These are phyloP conservation scores for Agrypnus murinus DNA, from an alignment of 2,888 invertebrate species.

Conservation along the genomic window DNA sequence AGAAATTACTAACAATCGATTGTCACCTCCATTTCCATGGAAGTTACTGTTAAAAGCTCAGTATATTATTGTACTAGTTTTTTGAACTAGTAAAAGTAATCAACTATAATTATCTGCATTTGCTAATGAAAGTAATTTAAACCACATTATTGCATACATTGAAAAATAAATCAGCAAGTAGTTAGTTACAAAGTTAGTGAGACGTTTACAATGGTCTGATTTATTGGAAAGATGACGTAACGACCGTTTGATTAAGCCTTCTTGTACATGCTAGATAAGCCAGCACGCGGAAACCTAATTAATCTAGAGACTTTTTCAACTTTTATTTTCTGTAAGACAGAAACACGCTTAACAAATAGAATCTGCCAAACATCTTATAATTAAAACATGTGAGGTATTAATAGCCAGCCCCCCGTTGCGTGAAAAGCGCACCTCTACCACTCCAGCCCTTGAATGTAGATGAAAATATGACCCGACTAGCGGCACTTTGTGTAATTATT, in stretches of 20 bases:
- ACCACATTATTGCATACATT: neutral
- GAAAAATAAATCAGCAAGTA: conserved; percentile 17
- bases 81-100: too few relatives aligned
- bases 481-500: conserved; percentile 53
- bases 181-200: neutral
- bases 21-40: too few relatives aligned
- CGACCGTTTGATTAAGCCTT: conserved; percentile 28
- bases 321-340: conserved; percentile 11
- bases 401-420: conserved; percentile 42
- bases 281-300: conserved; percentile 35
- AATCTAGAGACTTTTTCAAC: conserved; percentile 14
- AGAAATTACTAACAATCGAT: too few relatives aligned
- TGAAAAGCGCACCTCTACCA: conserved; percentile 46
- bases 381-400: conserved; percentile 47
- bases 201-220: conserved; percentile 35
- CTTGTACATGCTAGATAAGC: conserved; percentile 29
- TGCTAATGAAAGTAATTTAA: conserved; percentile 11
- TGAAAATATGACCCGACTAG: conserved; percentile 44
- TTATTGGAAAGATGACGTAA: conserved; percentile 33
- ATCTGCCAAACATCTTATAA: conserved; percentile 35
- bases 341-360: neutral
- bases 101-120: too few relatives aligned
- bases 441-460: conserved; percentile 40
- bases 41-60: too few relatives aligned
- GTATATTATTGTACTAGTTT: too few relatives aligned